These are phyloP conservation scores for Psix sp. DNA, from an alignment of 1,140 invertebrate species.

Conservation along the genomic window DNA sequence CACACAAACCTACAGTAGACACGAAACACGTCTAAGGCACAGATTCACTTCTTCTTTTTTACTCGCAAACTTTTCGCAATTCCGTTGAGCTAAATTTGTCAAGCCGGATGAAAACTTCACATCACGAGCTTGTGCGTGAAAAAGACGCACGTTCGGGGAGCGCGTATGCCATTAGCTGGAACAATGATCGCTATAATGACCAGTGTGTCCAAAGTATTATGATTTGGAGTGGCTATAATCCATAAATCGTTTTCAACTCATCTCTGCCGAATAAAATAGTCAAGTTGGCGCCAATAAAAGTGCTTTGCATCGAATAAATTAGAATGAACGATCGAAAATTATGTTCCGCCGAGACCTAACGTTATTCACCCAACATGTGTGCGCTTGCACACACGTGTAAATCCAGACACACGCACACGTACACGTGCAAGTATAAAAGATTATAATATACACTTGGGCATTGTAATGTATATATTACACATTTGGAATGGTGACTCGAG, in stretches of 20 bases:
- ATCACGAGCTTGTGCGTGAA: too few relatives aligned
- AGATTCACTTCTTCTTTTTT: too few relatives aligned
- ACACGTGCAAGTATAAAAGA: conserved; percentile 6
- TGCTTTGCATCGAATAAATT: conserved; percentile 55
- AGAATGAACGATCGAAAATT: conserved; percentile 45
- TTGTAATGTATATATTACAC: conserved; percentile 52
- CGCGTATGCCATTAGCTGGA: conserved; percentile 22
- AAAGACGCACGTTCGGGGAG: too few relatives aligned
- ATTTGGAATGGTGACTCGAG: conserved; percentile 46
- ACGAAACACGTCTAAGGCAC: too few relatives aligned
- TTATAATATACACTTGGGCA: conserved; percentile 45
- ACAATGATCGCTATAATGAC: conserved; percentile 53
- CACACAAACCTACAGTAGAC: too few relatives aligned
- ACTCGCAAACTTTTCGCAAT: too few relatives aligned
- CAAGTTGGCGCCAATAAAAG: conserved; percentile 57
- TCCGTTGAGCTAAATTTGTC: too few relatives aligned
- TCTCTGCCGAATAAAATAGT: conserved; percentile 42
- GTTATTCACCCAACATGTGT: conserved; percentile 5
- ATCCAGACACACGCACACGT: not conserved
- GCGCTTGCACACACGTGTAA: not conserved
- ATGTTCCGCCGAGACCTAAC: conserved; percentile 39
- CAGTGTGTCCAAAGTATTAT: conserved; percentile 29
- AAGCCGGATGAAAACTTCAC: too few relatives aligned
- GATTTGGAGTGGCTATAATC: conserved; percentile 37
- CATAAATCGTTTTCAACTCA: conserved; percentile 33